Evolutionary conservation across 1,140 invertebrate species (phyloP).

Genomic region (Penaeus chinensis): DNA sequence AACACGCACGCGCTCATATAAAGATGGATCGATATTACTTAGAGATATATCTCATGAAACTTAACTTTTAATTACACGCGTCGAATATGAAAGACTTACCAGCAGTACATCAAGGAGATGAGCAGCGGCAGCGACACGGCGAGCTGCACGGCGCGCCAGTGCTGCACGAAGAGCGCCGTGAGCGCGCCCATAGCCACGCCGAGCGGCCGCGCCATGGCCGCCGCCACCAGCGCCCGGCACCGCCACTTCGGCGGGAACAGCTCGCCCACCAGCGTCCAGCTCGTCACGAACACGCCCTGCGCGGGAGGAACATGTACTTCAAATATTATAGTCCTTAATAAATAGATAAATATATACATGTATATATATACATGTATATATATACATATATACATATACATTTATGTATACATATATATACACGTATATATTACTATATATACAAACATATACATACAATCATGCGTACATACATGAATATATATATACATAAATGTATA

Average conservation of each 20-base stretch:
- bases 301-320: not conserved
- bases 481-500: no score
- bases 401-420: no score
- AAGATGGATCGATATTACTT: no score
- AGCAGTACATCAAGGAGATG: constrained; percentile 68
- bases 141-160: constrained; percentile 71
- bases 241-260: constrained; percentile 71
- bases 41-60: no score
- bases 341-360: no score
- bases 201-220: constrained; percentile 68
- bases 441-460: no score
- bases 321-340: not conserved
- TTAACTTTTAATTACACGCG: not conserved
- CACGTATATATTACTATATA: no score
- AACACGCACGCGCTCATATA: no score
- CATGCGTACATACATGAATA: no score
- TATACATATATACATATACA: no score
- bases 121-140: constrained; percentile 69
- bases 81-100: constrained; percentile 66
- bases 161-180: constrained; percentile 68
- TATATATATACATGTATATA: no score
- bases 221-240: constrained; percentile 69
- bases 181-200: constrained; percentile 68
- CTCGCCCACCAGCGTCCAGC: constrained; percentile 70
- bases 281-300: constrained; percentile 66